Evolutionary conservation across 2,113 vertebrate genomes (phyloP).

Genomic region (Chauna torquata): DNA sequence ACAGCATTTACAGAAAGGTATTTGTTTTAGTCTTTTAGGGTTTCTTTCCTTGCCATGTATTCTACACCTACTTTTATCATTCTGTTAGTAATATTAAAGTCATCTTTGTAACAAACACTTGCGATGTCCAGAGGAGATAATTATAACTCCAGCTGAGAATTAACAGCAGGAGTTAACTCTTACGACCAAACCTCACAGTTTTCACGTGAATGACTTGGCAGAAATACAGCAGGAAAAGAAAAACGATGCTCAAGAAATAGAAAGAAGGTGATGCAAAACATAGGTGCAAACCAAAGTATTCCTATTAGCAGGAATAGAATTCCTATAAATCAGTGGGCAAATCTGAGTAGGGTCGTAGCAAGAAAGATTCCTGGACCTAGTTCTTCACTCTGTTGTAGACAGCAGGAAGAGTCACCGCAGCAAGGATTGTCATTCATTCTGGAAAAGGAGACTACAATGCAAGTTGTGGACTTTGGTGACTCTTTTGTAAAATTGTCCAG

Average conservation of each 20-base stretch:
- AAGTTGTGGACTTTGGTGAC: neutral
- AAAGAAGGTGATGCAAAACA: neutral
- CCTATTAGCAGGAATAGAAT: neutral
- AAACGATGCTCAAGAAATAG: neutral
- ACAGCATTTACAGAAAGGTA: neutral
- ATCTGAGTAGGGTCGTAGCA: neutral
- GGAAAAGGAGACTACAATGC: neutral
- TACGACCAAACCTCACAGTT: neutral
- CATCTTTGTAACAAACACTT: neutral
- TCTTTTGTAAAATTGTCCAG: neutral
- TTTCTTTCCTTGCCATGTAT: neutral
- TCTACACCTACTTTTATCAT: neutral
- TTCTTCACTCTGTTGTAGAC: neutral
- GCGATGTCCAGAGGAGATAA: neutral
- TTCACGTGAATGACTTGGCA: neutral
- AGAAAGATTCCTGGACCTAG: neutral
- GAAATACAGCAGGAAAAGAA: neutral
- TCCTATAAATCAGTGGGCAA: neutral
- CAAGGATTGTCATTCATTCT: neutral
- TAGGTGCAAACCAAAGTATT: neutral
- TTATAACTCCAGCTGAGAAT: neutral
- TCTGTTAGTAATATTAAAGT: neutral
- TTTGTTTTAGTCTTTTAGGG: neutral
- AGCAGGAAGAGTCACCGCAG: neutral
- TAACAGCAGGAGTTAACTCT: neutral